Evolutionary conservation across 2,113 vertebrate species (phyloP), one percentile per base, ranked within the genome.

Genomic region (Forbesichthys agassizii): DNA sequence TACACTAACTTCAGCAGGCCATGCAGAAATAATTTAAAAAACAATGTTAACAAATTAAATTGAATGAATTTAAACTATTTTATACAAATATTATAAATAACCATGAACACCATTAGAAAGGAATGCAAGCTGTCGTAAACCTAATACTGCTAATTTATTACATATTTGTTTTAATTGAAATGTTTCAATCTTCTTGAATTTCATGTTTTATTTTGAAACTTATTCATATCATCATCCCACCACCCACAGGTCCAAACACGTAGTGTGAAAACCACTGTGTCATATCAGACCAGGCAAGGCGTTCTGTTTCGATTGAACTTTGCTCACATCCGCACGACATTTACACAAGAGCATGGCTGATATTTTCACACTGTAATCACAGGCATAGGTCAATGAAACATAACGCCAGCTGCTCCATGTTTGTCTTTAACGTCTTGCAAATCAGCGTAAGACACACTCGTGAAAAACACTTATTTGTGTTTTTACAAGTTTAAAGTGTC

Each of bases 331-430:
- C 7, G 18, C 68, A 85, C 68, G 73, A 87, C 87, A 90, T 89
- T 89, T 87, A 82, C 68, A 73, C 71, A 67, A 89, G 68, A 77
- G 74, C 79, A 85, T 73, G 81, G 78, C 80, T 82, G 83, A 86
- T 89, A 86, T 88, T 81, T 87, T 84, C 80, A 53, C 84, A 85
- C 76, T 75, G 82, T 89, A 87, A 90, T 87, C 89, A 85, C 75
- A 81, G 78, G 67, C 73, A 82, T 73, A 85, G 86, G 84, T 90
- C 85, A 91, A 72, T 78, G 63, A 75, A 83, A 88, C 62, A 64
- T 52, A 82, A 59, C 79, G 66, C 27, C 80, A 75, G 63, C 75
- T 70, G 78, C 77, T 52, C 11, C 57, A 73, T 33, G n/a, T 46
- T 54, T 57, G 11, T 27, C 71, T 68, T 71, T 16, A 63, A 57